Base-by-base conservation (phyloP, 2,797 vertebrate genomes). In the Toxotes lorentzi region DNA sequence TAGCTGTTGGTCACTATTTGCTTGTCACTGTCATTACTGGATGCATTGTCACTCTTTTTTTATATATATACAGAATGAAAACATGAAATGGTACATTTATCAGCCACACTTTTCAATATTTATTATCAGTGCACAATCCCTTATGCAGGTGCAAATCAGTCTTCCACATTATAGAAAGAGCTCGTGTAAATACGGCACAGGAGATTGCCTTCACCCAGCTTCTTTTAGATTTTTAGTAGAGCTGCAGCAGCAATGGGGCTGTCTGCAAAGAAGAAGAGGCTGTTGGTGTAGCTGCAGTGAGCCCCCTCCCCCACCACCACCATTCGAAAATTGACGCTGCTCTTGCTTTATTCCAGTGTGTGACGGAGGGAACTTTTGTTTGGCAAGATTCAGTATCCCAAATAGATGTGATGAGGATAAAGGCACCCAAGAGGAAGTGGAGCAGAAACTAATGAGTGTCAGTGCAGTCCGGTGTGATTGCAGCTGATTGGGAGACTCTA, bases 361-460 rank as follows among this genome's bases (percentile, higher is more conserved):
- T 73, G 58, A 76, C 11, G 27, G 48, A 81, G 70, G 64, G 58
- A 86, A 89, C 82, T 88, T 87, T 90, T 91, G 86, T 92, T 84
- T 80, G 78, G 70, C 73, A 77, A 76, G 76, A 85, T 76, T 84
- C 86, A 45, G 73, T 71, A 82, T 89, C 83, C 86, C 80, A 90
- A 91, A 88, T 83, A 79, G 85, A 86, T 76, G 88, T 86, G 82
- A 88, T 65, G 78, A 83, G 74, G 86, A 92, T 91, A 90, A 93
- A 94, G 88, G 83, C 79, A 34, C 76, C 73, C 66, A 14, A 57
- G 80, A 90, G 91, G 89, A 95, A 96, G 86, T 95, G 91, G 95
- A 93, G 94, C 94, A 95, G 92, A 94, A 94, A 89, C 82, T 86
- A 94, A 91, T 88, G 86, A 89, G 84, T 87, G 89, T 83, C 86